Evolutionary conservation across 2,113 vertebrate species (phyloP), one percentile per base, ranked within the genome.

Genomic region (Synodontis membranacea): DNA sequence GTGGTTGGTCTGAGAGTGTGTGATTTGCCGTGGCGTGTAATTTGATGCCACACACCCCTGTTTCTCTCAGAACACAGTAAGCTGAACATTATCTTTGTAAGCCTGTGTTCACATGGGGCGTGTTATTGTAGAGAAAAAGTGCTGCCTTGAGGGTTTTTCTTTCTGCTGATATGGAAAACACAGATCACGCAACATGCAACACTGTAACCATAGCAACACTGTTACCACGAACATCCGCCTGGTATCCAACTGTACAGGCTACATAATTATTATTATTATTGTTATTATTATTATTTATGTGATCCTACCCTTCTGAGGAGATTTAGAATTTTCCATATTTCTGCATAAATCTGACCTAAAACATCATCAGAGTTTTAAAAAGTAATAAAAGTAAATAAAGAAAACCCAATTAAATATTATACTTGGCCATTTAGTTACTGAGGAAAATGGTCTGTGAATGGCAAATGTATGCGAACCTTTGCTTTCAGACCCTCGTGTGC

Each of bases 121-220:
- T 80, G 52, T 80, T 12, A 15, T 6, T 39, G 21, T 15, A 2
- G 21, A 80, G 52, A 58, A 39, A 80, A 80, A 58, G 21, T 54
- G 76, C 50, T 56, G 76, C 31, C 76, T 80, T 4, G 5, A 58
- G 78, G 48, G 5, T 21, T 54, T 75, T 79, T 25, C 3, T 80
- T 25, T 25, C 52, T 80, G 37, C 5, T 37, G 19, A 54, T 54
- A 23, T 23, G 31, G 19, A 37, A 37, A 79, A 79, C 37, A 37
- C 34, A 56, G 19, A 50, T 56, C 76, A 56, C 10, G 9, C 19
- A 37, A 79, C 76, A 37, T 37, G 48, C 21, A 37, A 56, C 31
- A 56, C 31, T 58, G 78, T 80, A 28, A 80, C 74, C 72, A 46
- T 75, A 28, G 70, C 70, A 75, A 75, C 70, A 74, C 23, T 28